Conservation (phyloP, 2,113 vertebrate genomes). For the Phycodurus eques region DNA sequence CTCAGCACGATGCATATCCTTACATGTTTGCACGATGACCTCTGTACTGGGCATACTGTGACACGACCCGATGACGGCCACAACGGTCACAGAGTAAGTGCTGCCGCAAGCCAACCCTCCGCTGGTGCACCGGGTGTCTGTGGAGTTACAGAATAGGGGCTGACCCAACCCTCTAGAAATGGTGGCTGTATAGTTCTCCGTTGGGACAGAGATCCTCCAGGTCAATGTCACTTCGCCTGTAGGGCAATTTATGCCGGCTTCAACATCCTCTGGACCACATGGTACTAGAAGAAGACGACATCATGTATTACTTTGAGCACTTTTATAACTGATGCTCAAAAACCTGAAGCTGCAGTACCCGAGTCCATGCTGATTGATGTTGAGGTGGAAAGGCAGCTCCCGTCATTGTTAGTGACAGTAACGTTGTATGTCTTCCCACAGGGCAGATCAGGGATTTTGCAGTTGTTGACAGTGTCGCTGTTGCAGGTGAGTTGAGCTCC, state of each 20-base stretch:
- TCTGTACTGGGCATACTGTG: conserved; percentile 48
- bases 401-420: conserved; percentile 50
- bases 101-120: conserved; percentile 50
- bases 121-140: conserved; percentile 37
- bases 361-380: conserved; percentile 55
- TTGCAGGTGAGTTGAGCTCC: conserved; percentile 55
- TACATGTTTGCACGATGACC: conserved; percentile 51
- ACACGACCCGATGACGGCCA: conserved; percentile 39
- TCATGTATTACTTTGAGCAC: background rate
- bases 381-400: conserved; percentile 55
- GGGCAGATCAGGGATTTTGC: conserved; percentile 48
- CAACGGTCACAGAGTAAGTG: conserved; percentile 34
- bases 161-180: conserved; percentile 38
- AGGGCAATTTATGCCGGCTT: conserved; percentile 38
- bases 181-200: conserved; percentile 48
- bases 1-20: conserved; percentile 5
- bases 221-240: conserved; percentile 42
- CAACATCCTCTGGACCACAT: conserved; percentile 54
- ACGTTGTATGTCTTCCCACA: conserved; percentile 63
- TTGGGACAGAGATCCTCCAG: conserved; percentile 46
- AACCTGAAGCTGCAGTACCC: conserved; percentile 34
- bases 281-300: conserved; percentile 45
- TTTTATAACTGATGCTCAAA: background rate
- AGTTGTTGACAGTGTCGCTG: conserved; percentile 52
- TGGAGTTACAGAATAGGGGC: conserved; percentile 46